Evolutionary conservation across 2,888 invertebrate species (phyloP).

Genomic region (Tetramorium bicarinatum): DNA sequence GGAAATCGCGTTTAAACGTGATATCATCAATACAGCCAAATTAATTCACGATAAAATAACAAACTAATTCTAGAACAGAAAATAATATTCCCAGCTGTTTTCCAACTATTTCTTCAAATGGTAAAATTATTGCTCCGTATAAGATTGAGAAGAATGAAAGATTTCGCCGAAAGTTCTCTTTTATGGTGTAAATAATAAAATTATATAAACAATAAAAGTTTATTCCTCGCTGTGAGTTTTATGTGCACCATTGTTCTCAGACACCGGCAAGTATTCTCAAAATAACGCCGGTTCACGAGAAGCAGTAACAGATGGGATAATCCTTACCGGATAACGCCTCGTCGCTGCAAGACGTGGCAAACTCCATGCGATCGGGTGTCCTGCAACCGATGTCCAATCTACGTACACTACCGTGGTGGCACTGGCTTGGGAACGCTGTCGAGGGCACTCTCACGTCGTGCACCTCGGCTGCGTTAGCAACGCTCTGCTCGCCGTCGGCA

Average conservation of each 20-base stretch:
- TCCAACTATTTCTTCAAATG: neutral
- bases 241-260: neutral
- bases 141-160: neutral
- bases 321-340: constrained; percentile 79
- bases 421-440: constrained; percentile 78
- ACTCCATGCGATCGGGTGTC: constrained; percentile 83
- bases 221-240: neutral
- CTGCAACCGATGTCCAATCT: constrained; percentile 83
- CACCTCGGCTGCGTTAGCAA: constrained; percentile 79
- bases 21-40: neutral
- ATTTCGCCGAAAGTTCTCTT: neutral
- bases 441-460: constrained; percentile 77
- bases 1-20: neutral
- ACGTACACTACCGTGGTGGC: constrained; percentile 79
- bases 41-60: neutral
- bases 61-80: neutral
- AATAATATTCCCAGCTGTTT: neutral
- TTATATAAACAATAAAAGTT: neutral
- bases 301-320: neutral
- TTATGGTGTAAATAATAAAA: neutral
- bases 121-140: neutral
- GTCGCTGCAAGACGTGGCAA: constrained; percentile 82
- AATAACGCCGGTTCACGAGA: neutral
- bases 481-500: constrained; percentile 63
- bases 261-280: neutral